These are phyloP conservation scores for Telenomus remus DNA, from an alignment of 1,140 invertebrate species.

Conservation along the genomic window DNA sequence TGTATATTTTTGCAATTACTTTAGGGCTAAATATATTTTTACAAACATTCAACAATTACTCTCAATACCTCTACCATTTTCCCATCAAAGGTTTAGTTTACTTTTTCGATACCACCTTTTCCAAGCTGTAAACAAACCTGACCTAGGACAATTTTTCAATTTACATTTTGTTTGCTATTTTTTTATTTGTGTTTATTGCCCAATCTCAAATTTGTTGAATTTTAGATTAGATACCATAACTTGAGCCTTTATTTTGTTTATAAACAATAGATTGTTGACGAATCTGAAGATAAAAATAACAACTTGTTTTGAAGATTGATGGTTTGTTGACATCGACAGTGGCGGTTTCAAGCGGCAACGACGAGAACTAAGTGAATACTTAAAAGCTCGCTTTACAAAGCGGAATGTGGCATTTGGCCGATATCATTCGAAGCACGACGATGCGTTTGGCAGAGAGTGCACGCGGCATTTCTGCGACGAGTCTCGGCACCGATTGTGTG, in stretches of 20 bases:
- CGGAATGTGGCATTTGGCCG: constrained; percentile 47
- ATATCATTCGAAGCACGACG: constrained; percentile 28
- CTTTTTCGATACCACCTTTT: too few relatives aligned
- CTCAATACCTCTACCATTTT: too few relatives aligned
- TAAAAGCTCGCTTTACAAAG: constrained; percentile 16
- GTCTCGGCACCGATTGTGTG: neutral
- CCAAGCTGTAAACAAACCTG: too few relatives aligned
- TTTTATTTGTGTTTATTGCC: too few relatives aligned
- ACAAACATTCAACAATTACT: constrained; percentile 2
- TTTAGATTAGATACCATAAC: too few relatives aligned
- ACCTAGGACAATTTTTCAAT: too few relatives aligned
- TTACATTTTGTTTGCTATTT: too few relatives aligned
- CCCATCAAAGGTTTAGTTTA: too few relatives aligned
- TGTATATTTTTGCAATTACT: constrained; percentile 15
- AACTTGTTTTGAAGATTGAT: neutral
- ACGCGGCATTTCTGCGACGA: constrained; percentile 8
- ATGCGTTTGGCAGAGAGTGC: constrained; percentile 9
- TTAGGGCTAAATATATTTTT: constrained; percentile 29
- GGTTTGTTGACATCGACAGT: constrained; percentile 27
- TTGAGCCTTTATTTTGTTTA: too few relatives aligned
- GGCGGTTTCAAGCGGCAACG: constrained; percentile 2
- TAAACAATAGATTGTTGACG: too few relatives aligned
- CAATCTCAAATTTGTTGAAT: too few relatives aligned
- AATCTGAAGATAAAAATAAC: too few relatives aligned
- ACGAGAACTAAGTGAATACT: neutral